Base-by-base conservation (phyloP, 1,140 invertebrate genomes). In the Procambarus virginalis region DNA sequence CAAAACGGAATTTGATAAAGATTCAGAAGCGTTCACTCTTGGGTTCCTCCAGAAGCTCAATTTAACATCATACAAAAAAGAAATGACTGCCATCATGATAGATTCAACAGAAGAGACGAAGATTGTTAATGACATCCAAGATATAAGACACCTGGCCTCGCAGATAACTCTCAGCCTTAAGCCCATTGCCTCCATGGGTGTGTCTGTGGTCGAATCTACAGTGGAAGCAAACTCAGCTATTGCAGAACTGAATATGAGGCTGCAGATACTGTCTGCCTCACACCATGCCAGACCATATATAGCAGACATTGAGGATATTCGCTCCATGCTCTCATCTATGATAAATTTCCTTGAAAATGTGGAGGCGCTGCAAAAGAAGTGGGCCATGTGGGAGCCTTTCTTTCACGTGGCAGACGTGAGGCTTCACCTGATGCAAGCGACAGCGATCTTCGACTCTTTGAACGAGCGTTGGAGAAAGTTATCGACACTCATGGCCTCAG, bases 21-120 rank as follows among this genome's bases (percentile, higher is more conserved):
- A 91, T n/a, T 91, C 84, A 22, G 80, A 84, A 68, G 68, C 77
- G 1, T 89, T 91, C 81, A 89, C 91, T n/a, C 73, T 91, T n/a
- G 83, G 87, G 6, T 86, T 68, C 51, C 91, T 91, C 2, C 82
- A 91, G 49, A 82, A 84, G 46, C 70, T 91, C 20, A 86, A 89
- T 45, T 76, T 89, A 77, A 86, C 80, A 20, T 91, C 91, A 2
- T 86, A 89, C 76, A 70, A 89, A 58, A 85, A 89, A 45, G 91
- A 91, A 46, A 89, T 91, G 51, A n/a, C 84, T 9, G 58, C 58
- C 4, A 91, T 91, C n/a, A 55, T 91, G 34, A 58, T 86, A 48
- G 68, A 91, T 58, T 82, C 91, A 14, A 64, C 84, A 17, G 86
- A 89, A 20, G 91, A 91, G 60, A 73, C 87, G 48, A 89, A 88